phyloP scores from a whole-genome alignment of 2,113 vertebrate genomes.

The Scytalopus superciliaris region DNA sequence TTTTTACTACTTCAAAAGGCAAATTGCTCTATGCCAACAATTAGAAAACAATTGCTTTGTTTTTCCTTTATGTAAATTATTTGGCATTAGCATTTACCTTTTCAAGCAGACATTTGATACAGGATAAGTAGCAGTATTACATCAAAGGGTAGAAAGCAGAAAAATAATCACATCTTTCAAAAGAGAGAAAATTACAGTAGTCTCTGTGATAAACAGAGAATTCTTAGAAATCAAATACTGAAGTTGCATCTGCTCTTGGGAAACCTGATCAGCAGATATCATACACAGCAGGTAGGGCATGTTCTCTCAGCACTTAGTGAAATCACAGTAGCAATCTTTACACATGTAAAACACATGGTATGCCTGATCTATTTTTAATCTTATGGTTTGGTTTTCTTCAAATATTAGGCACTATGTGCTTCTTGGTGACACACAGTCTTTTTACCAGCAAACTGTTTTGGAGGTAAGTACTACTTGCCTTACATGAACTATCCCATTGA shows the following conservation, averaged over 20 bases:
- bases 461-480: background rate
- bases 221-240: background rate
- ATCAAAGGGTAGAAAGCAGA: background rate
- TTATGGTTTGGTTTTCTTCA: background rate
- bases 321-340: background rate
- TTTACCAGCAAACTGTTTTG: background rate
- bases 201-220: background rate
- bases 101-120: background rate
- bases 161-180: background rate
- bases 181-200: background rate
- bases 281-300: background rate
- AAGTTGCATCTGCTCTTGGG: background rate
- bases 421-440: background rate
- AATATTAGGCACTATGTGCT: background rate
- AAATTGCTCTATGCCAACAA: slow-evolving; percentile 12
- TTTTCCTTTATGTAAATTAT: slow-evolving; percentile 31
- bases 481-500: background rate
- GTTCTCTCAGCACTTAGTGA: background rate
- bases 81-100: slow-evolving; percentile 24
- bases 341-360: background rate
- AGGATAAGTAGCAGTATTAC: background rate
- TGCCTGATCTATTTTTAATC: background rate
- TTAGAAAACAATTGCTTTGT: slow-evolving; percentile 6
- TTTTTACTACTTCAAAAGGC: slow-evolving; percentile 30
- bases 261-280: background rate